Evolutionary conservation across 2,113 vertebrate genomes (phyloP).

Genomic region (Phylloscopus trochilus): DNA sequence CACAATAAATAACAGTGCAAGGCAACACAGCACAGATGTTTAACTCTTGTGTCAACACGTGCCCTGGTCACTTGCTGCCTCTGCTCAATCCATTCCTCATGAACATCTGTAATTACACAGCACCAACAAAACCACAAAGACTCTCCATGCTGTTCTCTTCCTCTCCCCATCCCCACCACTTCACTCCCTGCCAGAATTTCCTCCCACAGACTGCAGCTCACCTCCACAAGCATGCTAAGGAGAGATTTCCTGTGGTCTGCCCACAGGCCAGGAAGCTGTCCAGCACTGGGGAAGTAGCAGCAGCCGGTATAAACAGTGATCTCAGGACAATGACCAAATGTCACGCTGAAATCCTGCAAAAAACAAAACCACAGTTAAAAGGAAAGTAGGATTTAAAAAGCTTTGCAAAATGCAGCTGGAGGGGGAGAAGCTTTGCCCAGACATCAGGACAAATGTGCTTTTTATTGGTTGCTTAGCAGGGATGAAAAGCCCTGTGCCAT

Average conservation of each 20-base stretch:
- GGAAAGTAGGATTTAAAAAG: not conserved
- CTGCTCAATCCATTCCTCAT: not conserved
- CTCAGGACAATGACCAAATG: slow-evolving; percentile 93
- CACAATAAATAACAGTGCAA: not conserved
- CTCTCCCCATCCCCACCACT: not conserved
- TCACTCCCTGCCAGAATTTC: not conserved
- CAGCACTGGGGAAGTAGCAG: slow-evolving; percentile 87
- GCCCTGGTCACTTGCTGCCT: not conserved
- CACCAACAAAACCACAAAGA: not conserved
- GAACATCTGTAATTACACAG: not conserved
- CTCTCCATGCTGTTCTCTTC: not conserved
- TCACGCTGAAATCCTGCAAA: slow-evolving; percentile 90
- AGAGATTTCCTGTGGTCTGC: slow-evolving; percentile 91
- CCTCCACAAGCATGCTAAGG: slow-evolving; percentile 96
- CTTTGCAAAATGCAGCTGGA: not conserved
- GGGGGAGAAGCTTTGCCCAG: not conserved
- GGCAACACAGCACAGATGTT: not conserved
- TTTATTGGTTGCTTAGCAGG: not conserved
- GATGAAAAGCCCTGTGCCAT: not conserved
- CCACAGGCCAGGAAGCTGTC: slow-evolving; percentile 86
- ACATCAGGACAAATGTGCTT: not conserved
- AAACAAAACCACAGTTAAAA: not conserved
- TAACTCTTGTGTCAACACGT: not conserved
- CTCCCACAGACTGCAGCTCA: slow-evolving; percentile 60
- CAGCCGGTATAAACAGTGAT: slow-evolving; percentile 95